phyloP scores from a whole-genome alignment of 2,888 invertebrate species.

The Paralinhomoeus sp. region DNA sequence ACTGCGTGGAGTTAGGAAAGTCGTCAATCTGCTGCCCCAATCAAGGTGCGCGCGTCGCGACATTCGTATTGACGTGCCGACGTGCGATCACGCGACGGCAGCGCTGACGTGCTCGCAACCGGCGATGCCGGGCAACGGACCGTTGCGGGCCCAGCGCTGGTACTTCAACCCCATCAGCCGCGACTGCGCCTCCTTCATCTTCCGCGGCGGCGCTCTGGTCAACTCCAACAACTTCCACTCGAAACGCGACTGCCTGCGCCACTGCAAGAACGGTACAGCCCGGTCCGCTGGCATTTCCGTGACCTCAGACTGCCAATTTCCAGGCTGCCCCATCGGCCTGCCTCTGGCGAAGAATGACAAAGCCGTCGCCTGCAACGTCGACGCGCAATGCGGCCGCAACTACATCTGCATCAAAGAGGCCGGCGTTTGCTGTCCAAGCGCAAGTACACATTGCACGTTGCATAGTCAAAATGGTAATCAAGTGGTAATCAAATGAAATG shows the following conservation, averaged over 20 bases:
- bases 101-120: conserved; percentile 7
- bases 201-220: conserved; percentile 6
- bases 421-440: too few species aligned
- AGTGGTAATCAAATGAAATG: neutral
- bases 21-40: conserved; percentile 5
- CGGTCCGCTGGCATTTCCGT: too few species aligned
- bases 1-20: conserved; percentile 3
- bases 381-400: conserved; percentile 4
- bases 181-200: conserved; percentile 6
- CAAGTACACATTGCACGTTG: neutral
- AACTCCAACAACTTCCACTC: conserved; percentile 7
- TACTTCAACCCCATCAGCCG: conserved; percentile 6
- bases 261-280: conserved; percentile 5
- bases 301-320: too few species aligned
- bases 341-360: neutral
- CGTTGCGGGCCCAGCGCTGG: conserved; percentile 3
- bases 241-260: conserved; percentile 5
- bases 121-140: conserved; percentile 8
- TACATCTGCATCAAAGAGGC: conserved; percentile 4
- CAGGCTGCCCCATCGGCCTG: conserved; percentile 6
- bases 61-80: too few species aligned
- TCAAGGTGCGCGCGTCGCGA: too few species aligned
- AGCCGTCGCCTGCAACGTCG: conserved; percentile 1
- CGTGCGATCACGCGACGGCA: too few species aligned
- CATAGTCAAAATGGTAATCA: neutral